Evolutionary conservation across 2,888 invertebrate species (phyloP).

Genomic region (Thereva nobilitata): DNA sequence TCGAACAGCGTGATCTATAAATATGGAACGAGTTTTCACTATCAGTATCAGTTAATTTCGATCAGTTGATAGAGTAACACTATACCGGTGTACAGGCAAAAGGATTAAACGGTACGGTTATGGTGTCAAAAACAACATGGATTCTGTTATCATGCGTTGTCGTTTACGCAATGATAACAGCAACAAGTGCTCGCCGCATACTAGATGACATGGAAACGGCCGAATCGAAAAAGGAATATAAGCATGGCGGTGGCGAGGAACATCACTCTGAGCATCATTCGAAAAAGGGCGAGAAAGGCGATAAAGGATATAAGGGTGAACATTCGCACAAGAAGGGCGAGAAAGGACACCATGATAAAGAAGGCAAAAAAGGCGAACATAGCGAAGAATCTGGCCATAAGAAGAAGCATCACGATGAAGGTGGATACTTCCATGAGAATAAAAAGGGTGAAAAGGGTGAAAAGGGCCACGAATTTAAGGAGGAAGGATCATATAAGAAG

Average conservation of each 20-base stretch:
- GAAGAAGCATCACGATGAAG: slow-evolving; percentile 61
- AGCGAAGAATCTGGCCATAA: slow-evolving; percentile 60
- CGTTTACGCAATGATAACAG: slow-evolving; percentile 41
- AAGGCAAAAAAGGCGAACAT: slow-evolving; percentile 60
- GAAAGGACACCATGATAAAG: slow-evolving; percentile 75
- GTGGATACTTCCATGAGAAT: slow-evolving; percentile 59
- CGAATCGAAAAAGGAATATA: slow-evolving; percentile 53
- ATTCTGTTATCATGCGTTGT: slow-evolving; percentile 40
- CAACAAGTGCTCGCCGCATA: slow-evolving; percentile 40
- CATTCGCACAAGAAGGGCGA: slow-evolving; percentile 69
- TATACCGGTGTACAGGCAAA: slow-evolving; percentile 13
- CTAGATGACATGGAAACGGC: slow-evolving; percentile 52
- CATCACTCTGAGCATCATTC: slow-evolving; percentile 68
- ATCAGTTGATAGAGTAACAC: slow-evolving; percentile 15
- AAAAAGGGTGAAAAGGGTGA: slow-evolving; percentile 62
- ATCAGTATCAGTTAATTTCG: slow-evolving; percentile 1
- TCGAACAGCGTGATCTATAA: slow-evolving; percentile 16
- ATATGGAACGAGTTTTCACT: slow-evolving; percentile 24
- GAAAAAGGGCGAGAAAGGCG: slow-evolving; percentile 71
- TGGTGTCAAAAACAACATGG: slow-evolving; percentile 42
- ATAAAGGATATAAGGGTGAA: slow-evolving; percentile 72
- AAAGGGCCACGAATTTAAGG: slow-evolving; percentile 59
- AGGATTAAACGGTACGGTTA: slow-evolving; percentile 24
- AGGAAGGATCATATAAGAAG: slow-evolving; percentile 74
- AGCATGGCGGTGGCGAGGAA: slow-evolving; percentile 69